Conservation (phyloP, 2,113 vertebrate genomes). For the Tragelaphus scriptus region DNA sequence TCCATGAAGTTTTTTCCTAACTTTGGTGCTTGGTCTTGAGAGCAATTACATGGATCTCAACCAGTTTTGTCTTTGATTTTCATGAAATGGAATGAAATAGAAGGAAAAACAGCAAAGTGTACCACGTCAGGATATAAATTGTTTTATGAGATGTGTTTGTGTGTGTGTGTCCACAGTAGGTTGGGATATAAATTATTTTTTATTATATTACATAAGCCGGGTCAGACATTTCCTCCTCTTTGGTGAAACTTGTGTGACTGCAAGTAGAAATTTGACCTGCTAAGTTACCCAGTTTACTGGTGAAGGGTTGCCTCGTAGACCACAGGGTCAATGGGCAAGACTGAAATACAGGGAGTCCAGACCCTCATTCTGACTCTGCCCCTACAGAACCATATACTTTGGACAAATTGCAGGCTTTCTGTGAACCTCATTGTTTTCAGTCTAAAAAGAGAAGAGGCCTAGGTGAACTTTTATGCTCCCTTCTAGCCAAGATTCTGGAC, state of each 20-base stretch:
- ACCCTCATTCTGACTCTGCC: background rate
- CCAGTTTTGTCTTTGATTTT: constrained; percentile 4
- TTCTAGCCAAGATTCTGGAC: background rate
- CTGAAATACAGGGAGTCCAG: background rate
- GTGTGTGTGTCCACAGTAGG: background rate
- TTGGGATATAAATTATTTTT: background rate
- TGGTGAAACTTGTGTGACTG: background rate
- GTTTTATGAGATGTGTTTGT: background rate
- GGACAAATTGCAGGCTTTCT: background rate
- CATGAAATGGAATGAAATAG: constrained; percentile 5
- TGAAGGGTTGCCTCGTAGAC: background rate
- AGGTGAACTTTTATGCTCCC: background rate
- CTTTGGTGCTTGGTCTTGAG: constrained; percentile 9
- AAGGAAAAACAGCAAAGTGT: background rate
- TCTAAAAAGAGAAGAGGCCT: background rate
- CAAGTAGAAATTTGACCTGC: background rate
- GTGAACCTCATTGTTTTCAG: background rate
- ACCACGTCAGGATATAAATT: background rate
- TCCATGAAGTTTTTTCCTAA: background rate
- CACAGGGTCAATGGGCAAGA: background rate
- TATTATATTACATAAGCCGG: background rate
- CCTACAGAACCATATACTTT: background rate
- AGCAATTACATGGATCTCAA: background rate
- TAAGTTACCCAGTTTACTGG: background rate
- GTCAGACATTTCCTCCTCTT: background rate